Conservation (phyloP, 2,888 invertebrate genomes). For the Encarsia formosa region DNA sequence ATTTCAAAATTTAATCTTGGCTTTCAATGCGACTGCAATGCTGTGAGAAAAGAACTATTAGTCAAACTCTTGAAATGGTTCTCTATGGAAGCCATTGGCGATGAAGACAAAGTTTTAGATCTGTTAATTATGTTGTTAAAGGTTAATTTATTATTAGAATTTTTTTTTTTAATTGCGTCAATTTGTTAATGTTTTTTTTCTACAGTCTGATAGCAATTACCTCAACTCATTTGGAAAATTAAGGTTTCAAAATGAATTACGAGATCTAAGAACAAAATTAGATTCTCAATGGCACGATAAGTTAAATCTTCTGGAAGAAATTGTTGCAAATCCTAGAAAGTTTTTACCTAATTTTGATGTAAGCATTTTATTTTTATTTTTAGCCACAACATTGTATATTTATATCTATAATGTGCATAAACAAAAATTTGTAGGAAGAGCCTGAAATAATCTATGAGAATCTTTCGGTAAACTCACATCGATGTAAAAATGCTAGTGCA, state of each 20-base stretch:
- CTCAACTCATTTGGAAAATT: conserved; percentile 36
- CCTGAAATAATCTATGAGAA: conserved; percentile 6
- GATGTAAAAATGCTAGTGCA: conserved; percentile 6
- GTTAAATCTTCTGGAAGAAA: conserved; percentile 37
- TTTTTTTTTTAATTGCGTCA: not conserved
- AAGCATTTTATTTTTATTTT: not conserved
- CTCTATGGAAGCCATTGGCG: conserved; percentile 53
- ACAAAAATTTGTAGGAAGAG: conserved; percentile 7
- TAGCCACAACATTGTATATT: too few species aligned
- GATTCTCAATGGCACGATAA: conserved; percentile 35
- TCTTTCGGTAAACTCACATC: conserved; percentile 16
- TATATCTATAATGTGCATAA: too few species aligned
- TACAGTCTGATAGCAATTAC: conserved; percentile 35
- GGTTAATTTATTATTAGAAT: conserved; percentile 46
- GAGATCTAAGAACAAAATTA: conserved; percentile 33
- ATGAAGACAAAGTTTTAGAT: conserved; percentile 58
- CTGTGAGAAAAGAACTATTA: conserved; percentile 58
- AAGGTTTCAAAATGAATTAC: conserved; percentile 38
- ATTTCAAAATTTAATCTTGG: conserved; percentile 63
- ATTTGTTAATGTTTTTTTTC: conserved; percentile 6
- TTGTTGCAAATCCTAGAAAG: conserved; percentile 25
- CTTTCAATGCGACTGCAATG: conserved; percentile 60
- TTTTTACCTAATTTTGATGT: conserved; percentile 10
- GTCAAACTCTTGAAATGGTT: conserved; percentile 63
- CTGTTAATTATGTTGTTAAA: conserved; percentile 57